These are phyloP conservation scores for Pipistrellus nathusii DNA, from an alignment of 2,797 vertebrate genomes.

Conservation along the genomic window DNA sequence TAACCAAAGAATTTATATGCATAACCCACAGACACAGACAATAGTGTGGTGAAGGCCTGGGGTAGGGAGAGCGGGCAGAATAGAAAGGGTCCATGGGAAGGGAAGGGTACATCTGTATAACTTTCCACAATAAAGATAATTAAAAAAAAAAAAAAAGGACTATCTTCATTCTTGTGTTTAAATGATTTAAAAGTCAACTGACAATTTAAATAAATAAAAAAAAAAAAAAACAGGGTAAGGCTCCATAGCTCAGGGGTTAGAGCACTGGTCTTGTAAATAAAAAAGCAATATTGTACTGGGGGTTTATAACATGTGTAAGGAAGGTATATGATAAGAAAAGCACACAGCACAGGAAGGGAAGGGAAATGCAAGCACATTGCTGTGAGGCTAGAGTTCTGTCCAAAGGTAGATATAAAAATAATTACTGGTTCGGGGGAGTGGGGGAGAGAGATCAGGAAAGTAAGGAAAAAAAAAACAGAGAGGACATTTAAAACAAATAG, in stretches of 20 bases:
- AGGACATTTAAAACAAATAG: neutral
- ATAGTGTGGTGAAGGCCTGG: too few relatives aligned
- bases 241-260: too few relatives aligned
- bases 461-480: neutral
- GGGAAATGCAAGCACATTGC: neutral
- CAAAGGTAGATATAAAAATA: neutral
- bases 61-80: too few relatives aligned
- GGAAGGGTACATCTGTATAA: too few relatives aligned
- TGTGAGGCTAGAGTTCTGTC: neutral
- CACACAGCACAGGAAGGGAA: neutral
- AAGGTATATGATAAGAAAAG: neutral
- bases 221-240: too few relatives aligned
- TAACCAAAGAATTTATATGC: too few relatives aligned
- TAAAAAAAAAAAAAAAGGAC: too few relatives aligned
- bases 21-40: too few relatives aligned
- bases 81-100: too few relatives aligned
- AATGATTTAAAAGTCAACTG: constrained; percentile 32
- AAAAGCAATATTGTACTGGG: neutral
- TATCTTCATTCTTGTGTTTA: constrained; percentile 7
- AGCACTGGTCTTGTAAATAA: neutral
- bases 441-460: neutral
- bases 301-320: neutral
- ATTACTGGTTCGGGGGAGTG: neutral
- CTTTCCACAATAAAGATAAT: too few relatives aligned
- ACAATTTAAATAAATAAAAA: neutral